Percentiles rank a stretch among this genome's conserved stretches.
Conservation (phyloP, 1,140 invertebrate species). For the Ceratina japonica region DNA sequence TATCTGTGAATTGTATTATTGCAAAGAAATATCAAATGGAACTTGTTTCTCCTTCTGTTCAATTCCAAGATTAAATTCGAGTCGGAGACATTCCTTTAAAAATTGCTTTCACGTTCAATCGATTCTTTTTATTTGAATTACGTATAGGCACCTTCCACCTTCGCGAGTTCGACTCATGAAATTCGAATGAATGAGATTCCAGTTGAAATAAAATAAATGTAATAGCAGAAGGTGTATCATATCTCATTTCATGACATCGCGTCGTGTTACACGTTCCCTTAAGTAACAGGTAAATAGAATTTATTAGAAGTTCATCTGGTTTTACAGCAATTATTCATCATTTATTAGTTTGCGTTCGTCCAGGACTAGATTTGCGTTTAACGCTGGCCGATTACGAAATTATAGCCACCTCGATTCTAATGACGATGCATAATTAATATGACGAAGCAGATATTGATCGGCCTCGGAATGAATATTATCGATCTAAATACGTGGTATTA, state of each 20-base stretch:
- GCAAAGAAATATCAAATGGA: not conserved
- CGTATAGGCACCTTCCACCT: not conserved
- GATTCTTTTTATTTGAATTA: slow-evolving; percentile 1
- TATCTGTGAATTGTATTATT: no score
- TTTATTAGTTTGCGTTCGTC: no score
- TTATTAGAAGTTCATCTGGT: no score
- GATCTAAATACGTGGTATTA: not conserved
- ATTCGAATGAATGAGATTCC: slow-evolving; percentile 9
- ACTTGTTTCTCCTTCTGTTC: not conserved
- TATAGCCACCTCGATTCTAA: no score
- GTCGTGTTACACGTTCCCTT: no score
- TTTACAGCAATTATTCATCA: no score
- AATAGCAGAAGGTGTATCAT: not conserved
- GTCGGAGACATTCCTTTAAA: not conserved
- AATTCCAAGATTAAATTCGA: not conserved
- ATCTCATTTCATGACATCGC: not conserved
- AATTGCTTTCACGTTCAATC: not conserved
- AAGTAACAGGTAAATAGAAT: no score
- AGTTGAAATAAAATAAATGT: not conserved
- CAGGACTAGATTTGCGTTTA: no score
- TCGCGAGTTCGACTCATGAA: not conserved
- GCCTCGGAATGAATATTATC: not conserved
- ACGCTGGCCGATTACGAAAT: no score
- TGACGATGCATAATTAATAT: no score
- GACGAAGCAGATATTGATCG: not conserved